These are phyloP conservation scores for human (Homo sapiens) DNA, from an alignment of 2,113 vertebrate species.

Conservation along the genomic window GRCh38 chr17:48304501-48305000, in stretches of 20 bases:
- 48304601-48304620: constrained; percentile 17
- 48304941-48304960: background rate
- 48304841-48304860: too few relatives aligned
- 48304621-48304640: background rate
- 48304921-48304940: too few relatives aligned
- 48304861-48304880: too few relatives aligned
- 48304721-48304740: constrained; percentile 8
- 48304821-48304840: background rate
- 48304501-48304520: background rate
- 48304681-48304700: background rate
- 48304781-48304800: background rate
- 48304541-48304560: background rate
- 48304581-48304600: background rate
- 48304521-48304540: background rate
- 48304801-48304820: background rate
- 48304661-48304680: constrained; percentile 15
- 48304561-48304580: background rate
- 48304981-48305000: background rate
- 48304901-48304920: too few relatives aligned
- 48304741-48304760: constrained; percentile 21
- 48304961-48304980: background rate
- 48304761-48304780: constrained; percentile 11
- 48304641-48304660: constrained; percentile 18
- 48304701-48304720: background rate
- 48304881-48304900: too few relatives aligned